phyloP scores from a whole-genome alignment of 2,888 invertebrate species.

The Vanessa cardui region DNA sequence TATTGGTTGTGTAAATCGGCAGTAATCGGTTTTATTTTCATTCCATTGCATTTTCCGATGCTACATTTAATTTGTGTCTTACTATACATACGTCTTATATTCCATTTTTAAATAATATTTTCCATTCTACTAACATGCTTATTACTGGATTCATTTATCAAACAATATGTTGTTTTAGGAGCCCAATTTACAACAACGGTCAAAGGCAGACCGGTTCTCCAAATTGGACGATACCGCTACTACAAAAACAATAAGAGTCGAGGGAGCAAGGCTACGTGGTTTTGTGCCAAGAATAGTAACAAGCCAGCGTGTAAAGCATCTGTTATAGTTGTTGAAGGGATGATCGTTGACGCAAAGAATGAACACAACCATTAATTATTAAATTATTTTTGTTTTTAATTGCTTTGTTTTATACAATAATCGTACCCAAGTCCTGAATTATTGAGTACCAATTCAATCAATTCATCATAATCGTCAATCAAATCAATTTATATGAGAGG shows the following conservation, averaged over 20 bases:
- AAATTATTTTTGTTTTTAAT: background rate
- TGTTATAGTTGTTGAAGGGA: conserved; percentile 44
- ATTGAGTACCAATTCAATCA: too few species aligned
- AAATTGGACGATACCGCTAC: conserved; percentile 46
- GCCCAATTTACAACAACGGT: conserved; percentile 39
- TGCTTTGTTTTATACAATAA: too few species aligned
- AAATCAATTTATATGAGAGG: too few species aligned
- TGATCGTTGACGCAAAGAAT: conserved; percentile 43
- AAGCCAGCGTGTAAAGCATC: conserved; percentile 47
- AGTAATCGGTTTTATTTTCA: too few species aligned
- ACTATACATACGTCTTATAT: too few species aligned
- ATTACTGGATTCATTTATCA: background rate
- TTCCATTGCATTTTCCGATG: too few species aligned
- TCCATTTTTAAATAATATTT: too few species aligned
- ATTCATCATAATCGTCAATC: too few species aligned
- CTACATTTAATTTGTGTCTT: too few species aligned
- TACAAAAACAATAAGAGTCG: conserved; percentile 46
- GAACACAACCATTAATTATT: conserved; percentile 46
- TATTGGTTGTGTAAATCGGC: too few species aligned
- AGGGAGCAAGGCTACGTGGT: conserved; percentile 47
- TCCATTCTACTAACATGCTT: too few species aligned
- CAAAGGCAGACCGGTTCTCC: conserved; percentile 44
- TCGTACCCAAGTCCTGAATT: too few species aligned
- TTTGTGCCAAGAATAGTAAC: conserved; percentile 44
- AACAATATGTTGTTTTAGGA: conserved; percentile 33